These are phyloP conservation scores for Galaxea fascicularis DNA, from an alignment of 92 coral and sea anemone genomes.

Conservation along the genomic window DNA sequence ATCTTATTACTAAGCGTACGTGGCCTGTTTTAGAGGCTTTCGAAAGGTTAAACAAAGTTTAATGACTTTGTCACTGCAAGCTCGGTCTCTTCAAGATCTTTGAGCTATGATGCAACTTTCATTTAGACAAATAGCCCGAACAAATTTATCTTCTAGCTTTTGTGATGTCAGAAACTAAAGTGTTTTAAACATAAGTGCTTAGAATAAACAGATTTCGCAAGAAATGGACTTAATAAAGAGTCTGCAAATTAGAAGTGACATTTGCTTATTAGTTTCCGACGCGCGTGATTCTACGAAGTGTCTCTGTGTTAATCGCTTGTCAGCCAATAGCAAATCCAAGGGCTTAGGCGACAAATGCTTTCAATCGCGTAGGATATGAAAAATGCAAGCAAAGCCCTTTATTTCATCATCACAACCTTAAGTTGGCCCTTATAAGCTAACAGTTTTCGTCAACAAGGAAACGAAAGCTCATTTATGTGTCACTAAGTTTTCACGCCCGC, in stretches of 20 bases:
- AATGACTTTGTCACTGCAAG: neutral
- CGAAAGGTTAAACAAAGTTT: neutral
- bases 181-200: slow-evolving; percentile 3
- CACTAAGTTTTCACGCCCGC: slow-evolving; percentile 25
- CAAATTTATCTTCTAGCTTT: neutral
- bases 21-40: neutral
- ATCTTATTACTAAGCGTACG: neutral
- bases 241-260: slow-evolving; percentile 40
- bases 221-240: slow-evolving; percentile 39
- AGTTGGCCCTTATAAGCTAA: slow-evolving; percentile 11
- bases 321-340: neutral
- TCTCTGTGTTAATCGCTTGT: slow-evolving; percentile 17
- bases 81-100: neutral
- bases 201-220: slow-evolving; percentile 44
- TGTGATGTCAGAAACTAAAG: slow-evolving; percentile 23
- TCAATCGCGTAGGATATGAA: neutral
- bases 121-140: neutral
- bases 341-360: slow-evolving; percentile 17
- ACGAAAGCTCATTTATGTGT: slow-evolving; percentile 18
- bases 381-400: slow-evolving; percentile 19
- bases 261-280: slow-evolving; percentile 22
- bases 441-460: slow-evolving; percentile 10
- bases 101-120: neutral
- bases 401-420: neutral
- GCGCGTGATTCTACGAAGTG: neutral